A percentile compares a stretch with the other conserved stretches of the same genome.
Conservation (phyloP, 2,888 invertebrate genomes). For the Prenolepis imparis region DNA sequence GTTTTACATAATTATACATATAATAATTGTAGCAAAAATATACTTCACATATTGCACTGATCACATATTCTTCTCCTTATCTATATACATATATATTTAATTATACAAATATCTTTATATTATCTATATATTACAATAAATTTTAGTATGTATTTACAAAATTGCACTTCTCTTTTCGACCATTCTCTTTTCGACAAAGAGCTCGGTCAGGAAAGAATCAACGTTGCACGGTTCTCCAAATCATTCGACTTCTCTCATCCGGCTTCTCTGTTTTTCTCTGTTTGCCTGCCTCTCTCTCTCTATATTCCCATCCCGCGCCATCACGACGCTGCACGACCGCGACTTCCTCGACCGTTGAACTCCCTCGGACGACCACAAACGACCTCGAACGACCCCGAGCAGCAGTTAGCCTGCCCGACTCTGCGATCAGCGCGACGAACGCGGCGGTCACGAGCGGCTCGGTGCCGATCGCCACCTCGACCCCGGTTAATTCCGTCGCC, state of each 20-base stretch:
- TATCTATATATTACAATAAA: background rate
- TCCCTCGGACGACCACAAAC: conserved; percentile 39
- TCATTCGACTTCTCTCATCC: conserved; percentile 64
- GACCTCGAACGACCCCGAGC: conserved; percentile 41
- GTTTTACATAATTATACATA: background rate
- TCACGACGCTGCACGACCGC: conserved; percentile 64
- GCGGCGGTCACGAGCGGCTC: conserved; percentile 86
- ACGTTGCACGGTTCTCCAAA: conserved; percentile 54
- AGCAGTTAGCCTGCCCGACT: conserved; percentile 79
- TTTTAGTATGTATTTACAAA: background rate
- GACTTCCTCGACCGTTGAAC: conserved; percentile 43
- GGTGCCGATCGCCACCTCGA: conserved; percentile 82
- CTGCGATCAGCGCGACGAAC: conserved; percentile 77
- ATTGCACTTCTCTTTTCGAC: background rate
- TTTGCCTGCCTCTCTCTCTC: conserved; percentile 59
- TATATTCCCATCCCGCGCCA: conserved; percentile 59
- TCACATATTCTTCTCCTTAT: background rate
- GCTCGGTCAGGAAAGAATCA: conserved; percentile 14
- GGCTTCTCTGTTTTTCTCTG: conserved; percentile 73
- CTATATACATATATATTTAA: background rate
- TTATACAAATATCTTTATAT: too few species aligned
- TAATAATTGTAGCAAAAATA: background rate
- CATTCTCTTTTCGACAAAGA: background rate
- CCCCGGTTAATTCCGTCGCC: conserved; percentile 80
- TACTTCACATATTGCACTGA: background rate